These are phyloP conservation scores for Ptychochromis oligacanthus DNA, from an alignment of 2,113 vertebrate species.

Conservation along the genomic window DNA sequence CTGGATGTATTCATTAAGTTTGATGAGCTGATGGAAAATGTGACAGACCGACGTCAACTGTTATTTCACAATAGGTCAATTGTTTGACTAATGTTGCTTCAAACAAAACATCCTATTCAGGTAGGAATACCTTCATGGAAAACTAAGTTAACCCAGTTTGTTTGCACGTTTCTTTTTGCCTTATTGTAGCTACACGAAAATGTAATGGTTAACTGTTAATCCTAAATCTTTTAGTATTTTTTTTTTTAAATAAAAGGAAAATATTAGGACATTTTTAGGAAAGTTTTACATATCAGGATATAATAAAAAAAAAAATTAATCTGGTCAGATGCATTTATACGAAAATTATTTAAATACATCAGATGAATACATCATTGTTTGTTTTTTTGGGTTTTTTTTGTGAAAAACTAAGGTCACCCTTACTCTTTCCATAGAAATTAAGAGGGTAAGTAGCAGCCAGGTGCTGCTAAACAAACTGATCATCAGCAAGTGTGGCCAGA, in stretches of 20 bases:
- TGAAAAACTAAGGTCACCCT: neutral
- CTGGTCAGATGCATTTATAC: too few species aligned
- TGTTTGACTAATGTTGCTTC: neutral
- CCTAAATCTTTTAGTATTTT: neutral
- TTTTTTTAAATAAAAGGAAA: neutral
- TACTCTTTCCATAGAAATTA: neutral
- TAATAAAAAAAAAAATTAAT: neutral
- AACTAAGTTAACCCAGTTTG: neutral
- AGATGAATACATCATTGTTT: too few species aligned
- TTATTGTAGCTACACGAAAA: neutral
- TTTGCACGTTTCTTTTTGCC: neutral
- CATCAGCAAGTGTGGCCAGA: too few species aligned
- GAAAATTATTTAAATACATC: neutral
- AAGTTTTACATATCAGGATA: neutral
- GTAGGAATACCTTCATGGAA: neutral
- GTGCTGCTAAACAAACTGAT: neutral
- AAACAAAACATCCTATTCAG: neutral
- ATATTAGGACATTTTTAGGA: neutral
- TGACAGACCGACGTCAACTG: neutral
- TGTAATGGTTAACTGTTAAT: neutral
- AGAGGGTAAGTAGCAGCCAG: neutral
- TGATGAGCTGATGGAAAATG: constrained; percentile 19
- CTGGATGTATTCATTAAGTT: neutral
- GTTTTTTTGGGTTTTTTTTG: too few species aligned
- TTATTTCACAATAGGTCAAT: neutral